phyloP scores from a whole-genome alignment of 2,797 vertebrate genomes.

The Cryptoprocta ferox region DNA sequence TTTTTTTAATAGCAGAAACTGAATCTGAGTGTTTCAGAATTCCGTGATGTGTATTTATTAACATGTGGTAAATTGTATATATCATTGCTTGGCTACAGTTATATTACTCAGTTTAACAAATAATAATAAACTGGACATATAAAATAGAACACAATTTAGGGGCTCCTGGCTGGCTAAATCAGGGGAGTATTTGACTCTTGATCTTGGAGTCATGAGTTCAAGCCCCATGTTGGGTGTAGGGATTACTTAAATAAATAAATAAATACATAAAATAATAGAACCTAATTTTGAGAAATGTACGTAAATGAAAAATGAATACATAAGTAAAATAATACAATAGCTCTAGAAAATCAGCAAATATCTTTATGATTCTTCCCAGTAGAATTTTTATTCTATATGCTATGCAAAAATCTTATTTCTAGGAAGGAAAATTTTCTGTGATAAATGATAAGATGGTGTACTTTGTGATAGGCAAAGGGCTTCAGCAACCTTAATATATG shows the following conservation, averaged over 20 bases:
- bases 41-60: not conserved
- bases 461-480: not conserved
- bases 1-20: not conserved
- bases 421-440: not conserved
- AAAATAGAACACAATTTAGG: not conserved
- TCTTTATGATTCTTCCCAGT: not conserved
- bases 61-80: not conserved
- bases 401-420: not conserved
- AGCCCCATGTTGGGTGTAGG: not conserved
- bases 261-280: not conserved
- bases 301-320: not conserved
- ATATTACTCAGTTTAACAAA: not conserved
- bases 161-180: not conserved
- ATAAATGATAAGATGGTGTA: not conserved
- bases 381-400: not conserved
- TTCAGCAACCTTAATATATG: not conserved
- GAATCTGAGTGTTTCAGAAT: not conserved
- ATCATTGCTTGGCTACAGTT: not conserved
- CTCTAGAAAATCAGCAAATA: not conserved
- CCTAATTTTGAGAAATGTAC: not conserved
- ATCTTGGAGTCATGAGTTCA: not conserved
- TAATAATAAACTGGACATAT: not conserved
- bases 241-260: not conserved
- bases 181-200: not conserved
- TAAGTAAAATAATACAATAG: not conserved